Evolutionary conservation across 2,888 invertebrate genomes (phyloP), one percentile per base, ranked within the genome.

Genomic region (Chrysina gloriosa): DNA sequence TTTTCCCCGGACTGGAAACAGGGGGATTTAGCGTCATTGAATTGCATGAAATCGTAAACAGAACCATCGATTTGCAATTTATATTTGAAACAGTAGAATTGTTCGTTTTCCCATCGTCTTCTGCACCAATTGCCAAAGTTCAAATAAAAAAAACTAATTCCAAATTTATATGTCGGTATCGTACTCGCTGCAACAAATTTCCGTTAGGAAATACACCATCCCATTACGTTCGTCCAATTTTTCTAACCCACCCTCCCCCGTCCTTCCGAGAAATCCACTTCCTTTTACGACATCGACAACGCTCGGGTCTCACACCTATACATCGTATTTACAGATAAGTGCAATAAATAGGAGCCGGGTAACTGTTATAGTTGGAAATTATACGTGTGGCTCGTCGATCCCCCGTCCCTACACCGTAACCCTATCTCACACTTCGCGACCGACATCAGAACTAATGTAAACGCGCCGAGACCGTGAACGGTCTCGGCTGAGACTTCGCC

Each of bases 401-500:
- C 36, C 39, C 34, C n/a, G n/a, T n/a, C n/a, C n/a, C n/a, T n/a
- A n/a, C n/a, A n/a, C n/a, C n/a, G n/a, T n/a, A n/a, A n/a, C n/a
- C n/a, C 47, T 19, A 36, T 3, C 34, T 34, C 11, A 16, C 39
- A n/a, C 58, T 5, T 48, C 14, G 29, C 63, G 42, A 29, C 9
- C 58, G 19, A 36, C 16, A 29, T 21, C 47, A 11, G 54, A 45
- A 63, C 63, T 47, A 63, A 63, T 69, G 66, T 69, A 67, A 67
- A 69, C 67, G 56, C 48, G 54, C 19, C 25, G 64, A 31, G 31
- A 61, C 47, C 31, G 64, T 39, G 36, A 39, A 23, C 36, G 23
- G 39, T 36, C 56, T 19, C 56, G 36, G 25, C 11, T 23, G 69
- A 52, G 68, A 66, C 70, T 70, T 70, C 52, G 65, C 69, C 67